These are phyloP conservation scores for Metopolophium dirhodum DNA, from an alignment of 1,140 invertebrate genomes.

Conservation along the genomic window DNA sequence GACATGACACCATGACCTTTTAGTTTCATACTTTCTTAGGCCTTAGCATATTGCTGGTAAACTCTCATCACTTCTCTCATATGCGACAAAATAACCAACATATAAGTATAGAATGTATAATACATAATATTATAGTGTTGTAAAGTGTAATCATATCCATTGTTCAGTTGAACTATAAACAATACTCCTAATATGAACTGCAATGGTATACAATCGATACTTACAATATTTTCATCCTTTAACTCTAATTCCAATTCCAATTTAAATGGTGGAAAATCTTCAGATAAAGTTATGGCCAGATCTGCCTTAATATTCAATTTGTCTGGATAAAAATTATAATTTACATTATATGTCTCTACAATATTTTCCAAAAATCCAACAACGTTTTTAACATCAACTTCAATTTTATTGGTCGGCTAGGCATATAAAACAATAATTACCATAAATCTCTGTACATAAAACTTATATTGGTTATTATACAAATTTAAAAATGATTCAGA, in stretches of 20 bases:
- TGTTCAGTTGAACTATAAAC: neutral
- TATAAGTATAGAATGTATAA: neutral
- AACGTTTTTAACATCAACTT: constrained; percentile 9
- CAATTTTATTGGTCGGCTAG: neutral
- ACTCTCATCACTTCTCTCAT: neutral
- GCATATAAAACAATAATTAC: neutral
- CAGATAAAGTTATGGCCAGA: neutral
- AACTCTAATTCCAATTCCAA: constrained; percentile 4
- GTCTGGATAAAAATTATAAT: neutral
- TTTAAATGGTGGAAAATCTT: neutral
- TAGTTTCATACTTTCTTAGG: neutral
- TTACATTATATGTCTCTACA: neutral
- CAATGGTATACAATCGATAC: neutral
- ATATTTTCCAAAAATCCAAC: constrained; percentile 4
- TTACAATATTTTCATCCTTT: constrained; percentile 4
- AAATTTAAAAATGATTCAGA: neutral
- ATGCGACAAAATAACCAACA: neutral
- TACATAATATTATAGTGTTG: neutral
- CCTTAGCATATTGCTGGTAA: neutral
- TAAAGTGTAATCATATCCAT: neutral
- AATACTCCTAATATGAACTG: neutral
- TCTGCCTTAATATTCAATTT: neutral
- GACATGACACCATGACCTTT: neutral
- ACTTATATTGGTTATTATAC: neutral
- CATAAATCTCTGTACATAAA: neutral